Evolutionary conservation across 2,113 vertebrate species (phyloP), one percentile per base, ranked within the genome.

Genomic region (Ia io): DNA sequence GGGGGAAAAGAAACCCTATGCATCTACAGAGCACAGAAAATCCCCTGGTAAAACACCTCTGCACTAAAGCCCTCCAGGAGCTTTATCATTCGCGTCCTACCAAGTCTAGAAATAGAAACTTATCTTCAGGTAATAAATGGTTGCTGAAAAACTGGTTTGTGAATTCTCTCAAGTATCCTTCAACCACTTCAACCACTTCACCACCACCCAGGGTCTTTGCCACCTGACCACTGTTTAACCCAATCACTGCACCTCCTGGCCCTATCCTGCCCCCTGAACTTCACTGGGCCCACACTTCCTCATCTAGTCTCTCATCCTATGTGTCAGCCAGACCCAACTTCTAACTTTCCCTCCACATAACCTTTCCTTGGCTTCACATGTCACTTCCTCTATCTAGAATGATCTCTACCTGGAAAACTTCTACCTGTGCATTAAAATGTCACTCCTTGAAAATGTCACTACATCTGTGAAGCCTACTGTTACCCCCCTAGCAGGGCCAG

Each of bases 141-240:
- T 2, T 78, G 51, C 32, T 67, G 23, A 82, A 88, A 83, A 22
- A 63, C 40, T 70, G 16, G 6, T 51, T 63, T 76, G 51, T 69
- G 71, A 91, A 56, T 76, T 76, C 78, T 93, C 40, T 89, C 63
- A 94, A 61, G 67, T n/a, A 85, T 84, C 73, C 79, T 73, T 69
- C 56, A 44, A 63, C 12, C 44, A 4, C 35, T 56, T 56, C 53
- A 25, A 79, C 18, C 28, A 32, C 56, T 69, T 32, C 80, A 85
- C 8, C 4, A 59, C 16, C 44, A 23, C 14, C 30, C n/a, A 61
- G 69, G 25, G 69, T 63, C 61, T 69, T 42, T n/a, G 65, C 44
- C 47, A 51, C 4, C 20, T 67, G 44, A 56, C 13, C 44, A 32
- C 7, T n/a, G 2, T 37, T 13, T 59, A 37, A 93, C 44, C 32